Conservation (phyloP, 53 echinoderm and acorn worm species). For the Paelopatides confundens region DNA sequence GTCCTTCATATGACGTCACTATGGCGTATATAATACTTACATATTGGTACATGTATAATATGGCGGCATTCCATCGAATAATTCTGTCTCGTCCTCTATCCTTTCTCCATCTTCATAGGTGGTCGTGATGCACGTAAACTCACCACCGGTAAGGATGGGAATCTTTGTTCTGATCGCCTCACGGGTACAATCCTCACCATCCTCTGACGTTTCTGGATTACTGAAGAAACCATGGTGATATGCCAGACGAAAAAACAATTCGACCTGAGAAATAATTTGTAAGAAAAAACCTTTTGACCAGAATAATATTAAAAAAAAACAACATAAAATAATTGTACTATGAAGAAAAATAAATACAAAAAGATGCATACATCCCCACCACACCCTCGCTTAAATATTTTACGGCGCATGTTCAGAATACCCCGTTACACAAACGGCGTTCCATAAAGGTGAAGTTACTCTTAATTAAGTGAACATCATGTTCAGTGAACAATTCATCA, state of each 20-base stretch:
- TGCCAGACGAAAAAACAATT: constrained; percentile 21
- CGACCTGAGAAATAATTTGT: not conserved
- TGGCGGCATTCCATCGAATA: not conserved
- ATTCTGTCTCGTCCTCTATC: not conserved
- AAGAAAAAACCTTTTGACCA: no score
- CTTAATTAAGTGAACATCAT: no score
- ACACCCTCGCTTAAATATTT: no score
- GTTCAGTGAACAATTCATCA: no score
- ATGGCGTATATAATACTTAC: not conserved
- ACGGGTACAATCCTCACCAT: not conserved
- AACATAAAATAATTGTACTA: no score
- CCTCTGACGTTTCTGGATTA: not conserved
- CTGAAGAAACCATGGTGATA: not conserved
- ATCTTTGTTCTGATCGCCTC: not conserved
- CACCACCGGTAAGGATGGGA: not conserved
- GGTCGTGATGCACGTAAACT: not conserved
- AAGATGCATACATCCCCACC: no score
- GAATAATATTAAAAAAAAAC: no score
- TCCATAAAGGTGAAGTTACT: no score
- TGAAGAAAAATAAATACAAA: no score
- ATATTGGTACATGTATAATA: constrained; percentile 11
- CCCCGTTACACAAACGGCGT: no score
- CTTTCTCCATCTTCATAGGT: not conserved
- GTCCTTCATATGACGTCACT: no score
- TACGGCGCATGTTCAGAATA: no score